Percentiles rank a stretch among this genome's conserved stretches.
These are phyloP conservation scores for Rhodeus uyekii DNA, from an alignment of 2,797 vertebrate genomes.

Conservation along the genomic window DNA sequence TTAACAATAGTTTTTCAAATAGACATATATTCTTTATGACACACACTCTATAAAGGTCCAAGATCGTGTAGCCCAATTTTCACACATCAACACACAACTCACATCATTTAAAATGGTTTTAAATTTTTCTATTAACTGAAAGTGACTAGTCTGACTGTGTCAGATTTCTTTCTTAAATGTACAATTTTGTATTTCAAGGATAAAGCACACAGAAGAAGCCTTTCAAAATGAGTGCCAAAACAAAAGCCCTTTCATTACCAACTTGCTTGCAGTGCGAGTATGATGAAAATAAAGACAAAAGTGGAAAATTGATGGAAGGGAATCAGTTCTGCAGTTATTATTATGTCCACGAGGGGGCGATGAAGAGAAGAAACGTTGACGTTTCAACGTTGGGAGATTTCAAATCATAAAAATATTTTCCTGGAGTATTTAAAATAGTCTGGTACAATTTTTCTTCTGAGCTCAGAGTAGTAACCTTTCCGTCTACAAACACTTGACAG, in stretches of 20 bases:
- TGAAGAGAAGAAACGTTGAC: background rate
- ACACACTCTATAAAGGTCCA: background rate
- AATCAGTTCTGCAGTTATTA: background rate
- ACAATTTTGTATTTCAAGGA: background rate
- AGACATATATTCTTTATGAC: background rate
- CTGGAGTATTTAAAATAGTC: background rate
- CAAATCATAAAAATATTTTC: background rate
- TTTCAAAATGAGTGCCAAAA: background rate
- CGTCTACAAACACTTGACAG: background rate
- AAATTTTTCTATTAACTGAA: too few species aligned
- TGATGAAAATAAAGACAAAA: background rate
- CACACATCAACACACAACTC: too few species aligned
- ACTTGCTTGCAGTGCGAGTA: background rate
- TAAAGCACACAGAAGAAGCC: background rate
- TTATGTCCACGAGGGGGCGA: constrained; percentile 28
- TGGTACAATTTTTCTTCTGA: background rate
- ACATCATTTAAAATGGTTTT: background rate
- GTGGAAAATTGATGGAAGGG: background rate
- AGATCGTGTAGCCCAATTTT: background rate
- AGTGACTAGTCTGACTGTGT: too few species aligned
- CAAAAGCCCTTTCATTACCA: background rate
- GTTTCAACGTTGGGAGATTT: background rate
- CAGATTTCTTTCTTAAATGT: background rate
- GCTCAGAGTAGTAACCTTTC: background rate
- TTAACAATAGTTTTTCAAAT: too few species aligned